Conservation (phyloP, 2,888 invertebrate genomes). For the Apeira syringaria region DNA sequence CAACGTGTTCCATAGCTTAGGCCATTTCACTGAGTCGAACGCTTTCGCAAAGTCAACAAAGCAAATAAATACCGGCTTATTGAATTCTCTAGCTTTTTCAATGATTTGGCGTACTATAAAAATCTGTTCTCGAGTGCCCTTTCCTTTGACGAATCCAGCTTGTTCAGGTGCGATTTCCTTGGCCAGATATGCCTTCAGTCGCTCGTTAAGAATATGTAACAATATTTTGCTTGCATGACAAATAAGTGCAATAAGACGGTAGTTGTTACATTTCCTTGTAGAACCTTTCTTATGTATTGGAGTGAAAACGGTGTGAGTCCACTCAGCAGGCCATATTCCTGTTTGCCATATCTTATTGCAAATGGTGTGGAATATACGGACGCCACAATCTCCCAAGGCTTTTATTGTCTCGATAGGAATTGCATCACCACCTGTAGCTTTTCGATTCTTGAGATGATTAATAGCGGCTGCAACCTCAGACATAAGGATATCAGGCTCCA, state of each 20-base stretch:
- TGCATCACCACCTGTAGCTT: conserved; percentile 10
- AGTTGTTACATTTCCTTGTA: conserved; percentile 26
- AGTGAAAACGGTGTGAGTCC: conserved; percentile 23
- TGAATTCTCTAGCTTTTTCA: conserved; percentile 19
- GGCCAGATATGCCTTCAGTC: conserved; percentile 12
- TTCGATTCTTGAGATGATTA: conserved; percentile 8
- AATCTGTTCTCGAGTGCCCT: conserved; percentile 25
- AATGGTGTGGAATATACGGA: conserved; percentile 2
- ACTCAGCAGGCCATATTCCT: conserved; percentile 24
- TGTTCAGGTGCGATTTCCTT: conserved; percentile 8
- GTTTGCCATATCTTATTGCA: conserved; percentile 26
- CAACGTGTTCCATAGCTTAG: too few relatives aligned
- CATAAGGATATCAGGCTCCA: conserved; percentile 8
- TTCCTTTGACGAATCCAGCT: conserved; percentile 24
- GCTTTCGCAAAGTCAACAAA: conserved; percentile 3
- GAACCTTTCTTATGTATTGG: conserved; percentile 29
- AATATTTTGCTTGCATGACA: conserved; percentile 23
- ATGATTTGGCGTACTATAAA: conserved; percentile 5
- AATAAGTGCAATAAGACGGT: conserved; percentile 22
- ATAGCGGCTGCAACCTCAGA: conserved; percentile 9
- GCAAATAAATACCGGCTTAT: conserved; percentile 10
- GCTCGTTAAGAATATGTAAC: conserved; percentile 9
- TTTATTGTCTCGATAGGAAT: conserved; percentile 22
- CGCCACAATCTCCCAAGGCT: conserved; percentile 17
- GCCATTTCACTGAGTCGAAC: neutral